Percentiles rank a stretch among this genome's conserved stretches.
These are phyloP conservation scores for Caenorhabditis briggsae DNA, from an alignment of 1,140 invertebrate genomes.

Conservation along the genomic window DNA sequence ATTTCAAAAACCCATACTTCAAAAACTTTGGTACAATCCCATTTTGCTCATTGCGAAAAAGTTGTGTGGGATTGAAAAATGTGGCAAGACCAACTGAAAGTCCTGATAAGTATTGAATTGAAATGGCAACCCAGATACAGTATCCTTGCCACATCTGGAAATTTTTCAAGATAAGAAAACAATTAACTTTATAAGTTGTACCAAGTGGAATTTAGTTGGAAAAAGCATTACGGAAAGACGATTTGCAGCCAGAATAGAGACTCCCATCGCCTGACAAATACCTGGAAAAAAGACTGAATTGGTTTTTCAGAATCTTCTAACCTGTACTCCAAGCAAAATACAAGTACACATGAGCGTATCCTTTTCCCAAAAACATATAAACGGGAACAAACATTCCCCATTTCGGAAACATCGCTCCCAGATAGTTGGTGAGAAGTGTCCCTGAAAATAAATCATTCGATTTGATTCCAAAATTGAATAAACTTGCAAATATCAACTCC, in stretches of 20 bases:
- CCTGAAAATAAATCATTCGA: neutral
- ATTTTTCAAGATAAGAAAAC: neutral
- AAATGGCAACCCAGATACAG: slow-evolving; percentile 20
- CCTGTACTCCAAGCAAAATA: slow-evolving; percentile 25
- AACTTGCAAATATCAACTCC: slow-evolving; percentile 20
- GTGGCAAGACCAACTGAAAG: neutral
- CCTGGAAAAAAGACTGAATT: neutral
- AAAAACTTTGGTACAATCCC: slow-evolving; percentile 37
- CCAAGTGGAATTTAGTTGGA: slow-evolving; percentile 5
- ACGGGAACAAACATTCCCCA: neutral
- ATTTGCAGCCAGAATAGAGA: slow-evolving; percentile 51
- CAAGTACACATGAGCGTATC: slow-evolving; percentile 12
- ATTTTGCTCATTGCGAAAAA: slow-evolving; percentile 1
- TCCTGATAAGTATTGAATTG: slow-evolving; percentile 20
- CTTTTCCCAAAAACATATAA: slow-evolving; percentile 4
- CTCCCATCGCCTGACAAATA: slow-evolving; percentile 46
- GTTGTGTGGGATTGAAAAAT: slow-evolving; percentile 25
- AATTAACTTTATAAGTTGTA: neutral
- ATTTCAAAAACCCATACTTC: neutral
- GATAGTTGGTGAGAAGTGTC: slow-evolving; percentile 11
- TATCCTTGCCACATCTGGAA: slow-evolving; percentile 33
- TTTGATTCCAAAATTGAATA: neutral
- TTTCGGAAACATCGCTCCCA: slow-evolving; percentile 14
- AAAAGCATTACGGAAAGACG: slow-evolving; percentile 49
- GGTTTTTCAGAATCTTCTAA: neutral